Conservation (phyloP, 2,888 invertebrate species). For the Megaustenia siamemsis region DNA sequence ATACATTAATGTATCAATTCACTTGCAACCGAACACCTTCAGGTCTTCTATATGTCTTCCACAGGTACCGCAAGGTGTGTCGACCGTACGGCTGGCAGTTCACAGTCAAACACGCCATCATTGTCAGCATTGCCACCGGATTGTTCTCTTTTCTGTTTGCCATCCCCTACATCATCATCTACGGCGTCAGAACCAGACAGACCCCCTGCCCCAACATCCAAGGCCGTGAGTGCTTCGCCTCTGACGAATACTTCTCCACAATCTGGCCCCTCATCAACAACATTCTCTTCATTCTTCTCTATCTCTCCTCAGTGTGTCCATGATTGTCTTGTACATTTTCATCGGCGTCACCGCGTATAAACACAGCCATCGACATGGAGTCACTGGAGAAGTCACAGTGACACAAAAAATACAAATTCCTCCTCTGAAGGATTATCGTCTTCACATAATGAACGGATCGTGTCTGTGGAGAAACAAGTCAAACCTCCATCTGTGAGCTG, state of each 20-base stretch:
- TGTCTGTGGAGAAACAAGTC: too few relatives aligned
- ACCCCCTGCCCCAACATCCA: conserved; percentile 19
- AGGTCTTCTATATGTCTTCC: neutral
- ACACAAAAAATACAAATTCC: neutral
- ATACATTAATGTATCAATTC: too few relatives aligned
- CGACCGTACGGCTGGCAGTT: conserved; percentile 13
- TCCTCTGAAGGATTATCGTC: neutral
- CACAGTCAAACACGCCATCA: neutral
- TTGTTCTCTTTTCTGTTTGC: neutral
- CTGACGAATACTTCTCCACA: conserved; percentile 22
- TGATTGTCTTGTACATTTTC: conserved; percentile 6
- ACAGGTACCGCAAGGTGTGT: conserved; percentile 40
- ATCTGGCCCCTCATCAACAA: conserved; percentile 30
- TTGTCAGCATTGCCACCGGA: neutral
- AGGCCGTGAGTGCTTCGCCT: conserved; percentile 6
- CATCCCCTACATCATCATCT: conserved; percentile 33
- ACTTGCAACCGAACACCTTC: too few relatives aligned
- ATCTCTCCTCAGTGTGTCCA: neutral
- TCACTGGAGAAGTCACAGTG: neutral
- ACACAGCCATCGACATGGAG: neutral
- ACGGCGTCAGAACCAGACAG: conserved; percentile 13
- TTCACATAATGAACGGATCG: neutral
- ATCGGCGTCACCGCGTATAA: neutral
- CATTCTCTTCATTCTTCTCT: neutral
- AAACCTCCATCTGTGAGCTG: too few relatives aligned